Base-by-base conservation (phyloP, 2,888 invertebrate species). In the Macrosoma leucophasiata region DNA sequence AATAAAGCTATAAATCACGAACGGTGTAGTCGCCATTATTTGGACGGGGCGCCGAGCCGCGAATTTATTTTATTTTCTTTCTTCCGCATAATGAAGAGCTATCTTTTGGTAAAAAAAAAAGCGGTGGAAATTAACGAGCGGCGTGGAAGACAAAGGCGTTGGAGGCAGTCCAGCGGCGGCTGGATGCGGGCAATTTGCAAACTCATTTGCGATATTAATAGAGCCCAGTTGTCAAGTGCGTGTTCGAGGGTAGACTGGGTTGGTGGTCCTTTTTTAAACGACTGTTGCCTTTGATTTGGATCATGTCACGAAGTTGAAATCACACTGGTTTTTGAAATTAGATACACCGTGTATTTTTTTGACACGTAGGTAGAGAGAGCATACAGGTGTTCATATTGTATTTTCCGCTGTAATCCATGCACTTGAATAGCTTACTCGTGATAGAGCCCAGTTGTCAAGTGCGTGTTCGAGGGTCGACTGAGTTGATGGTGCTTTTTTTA, bases 51-150 rank as follows among this genome's bases (percentile, higher is more conserved):
- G 46, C 43, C 47, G 52, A 44, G 46, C 46, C 43, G 50, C 43
- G 43, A 62, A 67, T 66, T 69, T 64, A 68, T 67, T 66, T 69
- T 64, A 68, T 67, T 62, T 64, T 63, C 64, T 60, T 62, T 61
- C 51, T 45, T 36, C 52, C 53, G 51, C 58, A 64, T 73, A 71
- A 74, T 66, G 62, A 68, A 70, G 66, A 64, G 63, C 56, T 59
- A 60, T 64, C 57, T 52, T 46, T 28, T 11, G 26, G 23, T 10
- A 19, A 30, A 47, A 52, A 61, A 58, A 41, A 41, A 49, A 48
- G 44, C n/a, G 29, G 44, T 38, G 40, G 48, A 52, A 58, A 55
- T 55, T 61, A 63, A 63, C 53, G 58, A 61, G 56, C 43, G 46
- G 35, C 40, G 19, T 29, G 35, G 45, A 45, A 61, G 66, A 69